Evolutionary conservation across 1,140 invertebrate genomes (phyloP).

Genomic region (Drosophila truncata): DNA sequence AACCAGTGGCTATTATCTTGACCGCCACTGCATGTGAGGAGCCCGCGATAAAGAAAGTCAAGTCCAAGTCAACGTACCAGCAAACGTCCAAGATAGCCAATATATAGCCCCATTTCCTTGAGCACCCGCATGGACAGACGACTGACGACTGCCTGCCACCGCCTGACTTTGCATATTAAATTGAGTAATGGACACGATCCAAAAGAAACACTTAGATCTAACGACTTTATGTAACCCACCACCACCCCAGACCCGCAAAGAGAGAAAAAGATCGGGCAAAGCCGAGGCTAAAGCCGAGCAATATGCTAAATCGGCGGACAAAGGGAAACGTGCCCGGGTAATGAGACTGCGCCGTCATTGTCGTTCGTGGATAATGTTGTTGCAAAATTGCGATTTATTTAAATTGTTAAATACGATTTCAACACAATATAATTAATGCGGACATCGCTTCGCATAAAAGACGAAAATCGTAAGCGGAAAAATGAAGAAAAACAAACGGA

Average conservation of each 20-base stretch:
- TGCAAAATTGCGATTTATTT: constrained; percentile 68
- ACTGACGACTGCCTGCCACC: background rate
- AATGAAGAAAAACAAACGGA: constrained; percentile 17
- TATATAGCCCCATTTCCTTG: constrained; percentile 15
- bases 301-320: constrained; percentile 44
- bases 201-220: constrained; percentile 55
- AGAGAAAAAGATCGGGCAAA: constrained; percentile 25
- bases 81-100: constrained; percentile 22
- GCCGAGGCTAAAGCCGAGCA: constrained; percentile 17
- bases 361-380: constrained; percentile 33
- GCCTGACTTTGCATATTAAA: constrained; percentile 72
- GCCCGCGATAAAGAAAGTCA: constrained; percentile 35
- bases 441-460: constrained; percentile 29
- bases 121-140: constrained; percentile 38
- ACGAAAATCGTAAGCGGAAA: background rate
- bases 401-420: constrained; percentile 62
- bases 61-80: constrained; percentile 43
- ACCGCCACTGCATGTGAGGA: background rate
- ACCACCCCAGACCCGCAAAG: constrained; percentile 2
- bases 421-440: constrained; percentile 47
- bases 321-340: constrained; percentile 52
- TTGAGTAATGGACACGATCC: constrained; percentile 65
- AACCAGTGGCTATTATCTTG: background rate
- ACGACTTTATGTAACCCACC: constrained; percentile 72
- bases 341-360: constrained; percentile 45